Base-by-base conservation (phyloP, 1,140 invertebrate species). In the Zaprionus capensis region DNA sequence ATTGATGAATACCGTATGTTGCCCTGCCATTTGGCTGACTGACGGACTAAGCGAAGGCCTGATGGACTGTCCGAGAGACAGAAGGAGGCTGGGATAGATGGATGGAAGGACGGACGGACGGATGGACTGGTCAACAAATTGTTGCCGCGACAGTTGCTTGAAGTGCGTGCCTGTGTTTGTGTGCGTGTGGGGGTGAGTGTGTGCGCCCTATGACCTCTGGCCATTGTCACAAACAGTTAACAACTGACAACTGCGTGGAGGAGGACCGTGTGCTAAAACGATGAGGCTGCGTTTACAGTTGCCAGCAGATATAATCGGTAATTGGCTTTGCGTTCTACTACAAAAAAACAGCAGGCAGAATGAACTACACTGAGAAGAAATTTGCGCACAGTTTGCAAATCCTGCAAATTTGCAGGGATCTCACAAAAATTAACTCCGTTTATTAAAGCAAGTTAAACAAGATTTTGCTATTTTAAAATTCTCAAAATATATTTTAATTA, bases 231-330 rank as follows among this genome's bases (percentile, higher is more conserved):
- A 59, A 76, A 64, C 67, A 73, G 63, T 63, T 73, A 61, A 68
- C 51, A 61, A 74, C 71, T 55, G 68, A 38, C 56, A 73, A 73
- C 66, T 56, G 70, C 41, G 53, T 49, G n/a, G 6, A 7, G 15
- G 41, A 46, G 69, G 51, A 24, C 31, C n/a, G 31, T 70, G 31
- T 36, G 71, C 63, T 46, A 69, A 76, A 59, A 58, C 70, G 65
- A 78, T 72, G 78, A 78, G 71, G 61, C 76, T 51, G 24, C 80
- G 62, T 69, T 82, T 80, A 83, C 65, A 61, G 72, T 69, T 69
- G 44, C 31, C 46, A 59, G 53, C 83, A 87, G 83, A 87, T 88
- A 80, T 69, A 88, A 87, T 87, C 84, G 84, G 80, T 87, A 87
- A 87, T 87, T 87, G 83, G 83, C 84, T 83, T 87, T 51, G 36